phyloP scores from a whole-genome alignment of 2,113 vertebrate genomes.

The Mellivora capensis region DNA sequence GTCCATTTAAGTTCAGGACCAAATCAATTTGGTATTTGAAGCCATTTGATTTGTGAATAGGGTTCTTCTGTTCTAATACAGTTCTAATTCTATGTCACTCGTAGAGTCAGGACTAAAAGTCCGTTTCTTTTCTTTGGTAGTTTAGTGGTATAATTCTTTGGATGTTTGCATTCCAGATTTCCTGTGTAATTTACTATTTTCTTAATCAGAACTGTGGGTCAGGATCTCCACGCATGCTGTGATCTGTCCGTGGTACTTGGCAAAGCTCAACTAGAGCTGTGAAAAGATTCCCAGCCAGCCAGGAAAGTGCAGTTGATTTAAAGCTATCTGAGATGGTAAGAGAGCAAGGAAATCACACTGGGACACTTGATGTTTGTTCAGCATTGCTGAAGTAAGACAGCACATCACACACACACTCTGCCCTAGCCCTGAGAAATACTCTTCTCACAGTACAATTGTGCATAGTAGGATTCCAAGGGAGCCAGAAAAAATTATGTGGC shows the following conservation, averaged over 20 bases:
- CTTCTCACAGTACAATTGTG: neutral
- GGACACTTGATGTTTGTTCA: neutral
- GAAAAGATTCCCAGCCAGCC: slow-evolving; percentile 22
- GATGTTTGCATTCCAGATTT: neutral
- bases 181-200: neutral
- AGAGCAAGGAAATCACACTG: neutral
- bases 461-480: neutral
- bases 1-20: neutral
- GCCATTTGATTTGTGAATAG: neutral
- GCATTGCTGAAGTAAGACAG: neutral
- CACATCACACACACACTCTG: neutral
- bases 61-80: neutral
- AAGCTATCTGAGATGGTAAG: neutral
- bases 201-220: slow-evolving; percentile 13
- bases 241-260: slow-evolving; percentile 77
- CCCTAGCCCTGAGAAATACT: neutral
- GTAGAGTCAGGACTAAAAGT: neutral
- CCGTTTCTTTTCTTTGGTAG: neutral
- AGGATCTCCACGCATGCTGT: slow-evolving; percentile 20
- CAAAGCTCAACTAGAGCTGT: neutral
- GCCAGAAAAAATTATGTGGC: neutral
- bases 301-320: neutral
- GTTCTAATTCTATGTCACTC: neutral
- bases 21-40: neutral
- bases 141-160: neutral